These are phyloP conservation scores for Anarhynchus alexandrinus DNA, from an alignment of 2,113 vertebrate genomes.

Conservation along the genomic window DNA sequence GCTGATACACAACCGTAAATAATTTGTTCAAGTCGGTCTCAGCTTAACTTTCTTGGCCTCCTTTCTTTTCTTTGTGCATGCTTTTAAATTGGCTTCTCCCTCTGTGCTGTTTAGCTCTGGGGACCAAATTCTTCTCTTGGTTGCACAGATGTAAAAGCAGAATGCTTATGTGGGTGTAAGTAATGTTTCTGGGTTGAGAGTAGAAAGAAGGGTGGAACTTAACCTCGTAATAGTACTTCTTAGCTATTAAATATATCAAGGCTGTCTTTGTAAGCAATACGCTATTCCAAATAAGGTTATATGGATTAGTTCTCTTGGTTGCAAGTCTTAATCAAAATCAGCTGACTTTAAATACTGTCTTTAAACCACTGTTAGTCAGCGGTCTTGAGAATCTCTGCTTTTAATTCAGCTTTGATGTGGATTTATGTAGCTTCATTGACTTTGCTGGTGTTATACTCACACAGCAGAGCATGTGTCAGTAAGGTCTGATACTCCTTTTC, in stretches of 20 bases:
- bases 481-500: background rate
- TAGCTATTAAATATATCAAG: background rate
- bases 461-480: background rate
- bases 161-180: background rate
- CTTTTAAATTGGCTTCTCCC: background rate
- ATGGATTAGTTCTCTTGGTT: conserved; percentile 17
- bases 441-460: background rate
- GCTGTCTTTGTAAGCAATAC: background rate
- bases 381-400: background rate
- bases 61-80: background rate
- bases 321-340: conserved; percentile 19
- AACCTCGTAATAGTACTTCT: background rate
- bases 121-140: background rate
- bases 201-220: background rate
- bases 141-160: background rate
- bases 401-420: background rate
- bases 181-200: background rate
- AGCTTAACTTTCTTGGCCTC: conserved; percentile 11
- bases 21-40: background rate
- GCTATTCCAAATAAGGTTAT: conserved; percentile 17
- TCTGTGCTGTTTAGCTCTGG: background rate
- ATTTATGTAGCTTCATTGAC: background rate
- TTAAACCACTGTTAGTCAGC: background rate
- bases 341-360: background rate
- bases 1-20: background rate